phyloP scores from a whole-genome alignment of 1,140 invertebrate species.

The Semibalanus balanoides region DNA sequence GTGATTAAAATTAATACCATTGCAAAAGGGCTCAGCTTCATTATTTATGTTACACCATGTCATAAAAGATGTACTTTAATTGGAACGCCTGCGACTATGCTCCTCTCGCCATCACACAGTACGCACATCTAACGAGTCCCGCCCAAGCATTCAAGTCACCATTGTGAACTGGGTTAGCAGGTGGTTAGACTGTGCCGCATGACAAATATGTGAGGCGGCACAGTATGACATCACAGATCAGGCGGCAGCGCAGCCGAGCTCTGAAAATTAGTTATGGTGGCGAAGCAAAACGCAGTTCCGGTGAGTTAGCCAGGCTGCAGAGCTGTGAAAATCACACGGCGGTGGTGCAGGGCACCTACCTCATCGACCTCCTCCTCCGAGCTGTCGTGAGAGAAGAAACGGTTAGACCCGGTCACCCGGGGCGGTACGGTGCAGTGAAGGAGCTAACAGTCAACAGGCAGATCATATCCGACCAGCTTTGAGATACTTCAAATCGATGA shows the following conservation, averaged over 20 bases:
- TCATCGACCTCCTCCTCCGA: neutral
- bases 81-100: too few relatives aligned
- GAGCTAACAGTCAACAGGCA: too few relatives aligned
- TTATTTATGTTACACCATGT: neutral
- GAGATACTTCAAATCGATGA: too few relatives aligned
- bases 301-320: neutral
- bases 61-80: neutral
- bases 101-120: too few relatives aligned
- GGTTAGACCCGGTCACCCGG: neutral
- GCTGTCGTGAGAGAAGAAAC: neutral
- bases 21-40: too few relatives aligned
- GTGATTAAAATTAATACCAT: too few relatives aligned
- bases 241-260: too few relatives aligned
- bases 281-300: too few relatives aligned
- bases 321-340: neutral
- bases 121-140: too few relatives aligned
- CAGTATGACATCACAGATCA: neutral
- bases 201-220: neutral
- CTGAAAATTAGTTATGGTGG: neutral
- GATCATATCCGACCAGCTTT: too few relatives aligned
- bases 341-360: neutral
- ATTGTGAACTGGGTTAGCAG: neutral
- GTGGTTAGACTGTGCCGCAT: neutral
- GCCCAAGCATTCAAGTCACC: too few relatives aligned
- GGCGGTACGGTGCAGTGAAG: neutral